These are phyloP conservation scores for Cryptus armator DNA, from an alignment of 2,888 invertebrate genomes.

Conservation along the genomic window DNA sequence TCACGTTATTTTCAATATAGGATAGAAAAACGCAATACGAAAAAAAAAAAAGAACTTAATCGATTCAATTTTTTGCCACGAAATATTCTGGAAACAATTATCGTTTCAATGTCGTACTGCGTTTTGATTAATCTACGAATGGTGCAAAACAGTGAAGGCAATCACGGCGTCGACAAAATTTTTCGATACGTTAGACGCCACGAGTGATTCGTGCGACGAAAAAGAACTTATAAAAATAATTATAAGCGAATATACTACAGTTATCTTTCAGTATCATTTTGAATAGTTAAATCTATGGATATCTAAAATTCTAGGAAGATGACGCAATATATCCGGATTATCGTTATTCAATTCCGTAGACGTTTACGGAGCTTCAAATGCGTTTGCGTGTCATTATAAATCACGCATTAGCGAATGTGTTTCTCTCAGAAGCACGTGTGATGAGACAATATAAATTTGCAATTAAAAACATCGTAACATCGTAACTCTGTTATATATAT, in stretches of 20 bases:
- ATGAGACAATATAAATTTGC: slow-evolving; percentile 59
- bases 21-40: slow-evolving; percentile 28
- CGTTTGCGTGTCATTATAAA: neutral
- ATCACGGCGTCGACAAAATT: neutral
- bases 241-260: slow-evolving; percentile 28
- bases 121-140: slow-evolving; percentile 29
- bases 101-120: neutral
- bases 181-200: slow-evolving; percentile 12
- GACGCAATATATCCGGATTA: neutral
- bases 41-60: slow-evolving; percentile 39
- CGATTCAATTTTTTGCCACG: slow-evolving; percentile 5
- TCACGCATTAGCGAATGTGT: slow-evolving; percentile 27
- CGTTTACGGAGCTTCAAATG: slow-evolving; percentile 46
- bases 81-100: neutral
- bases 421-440: slow-evolving; percentile 47
- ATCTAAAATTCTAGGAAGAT: slow-evolving; percentile 31
- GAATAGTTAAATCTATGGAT: slow-evolving; percentile 3
- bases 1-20: slow-evolving; percentile 10
- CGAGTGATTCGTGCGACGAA: slow-evolving; percentile 48
- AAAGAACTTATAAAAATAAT: slow-evolving; percentile 58
- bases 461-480: slow-evolving; percentile 60
- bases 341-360: slow-evolving; percentile 9
- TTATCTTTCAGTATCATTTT: slow-evolving; percentile 26
- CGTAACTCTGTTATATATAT: slow-evolving; percentile 68
- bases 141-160: slow-evolving; percentile 51